These are phyloP conservation scores for Neotragus pygmaeus DNA, from an alignment of 2,113 vertebrate genomes.

Conservation along the genomic window DNA sequence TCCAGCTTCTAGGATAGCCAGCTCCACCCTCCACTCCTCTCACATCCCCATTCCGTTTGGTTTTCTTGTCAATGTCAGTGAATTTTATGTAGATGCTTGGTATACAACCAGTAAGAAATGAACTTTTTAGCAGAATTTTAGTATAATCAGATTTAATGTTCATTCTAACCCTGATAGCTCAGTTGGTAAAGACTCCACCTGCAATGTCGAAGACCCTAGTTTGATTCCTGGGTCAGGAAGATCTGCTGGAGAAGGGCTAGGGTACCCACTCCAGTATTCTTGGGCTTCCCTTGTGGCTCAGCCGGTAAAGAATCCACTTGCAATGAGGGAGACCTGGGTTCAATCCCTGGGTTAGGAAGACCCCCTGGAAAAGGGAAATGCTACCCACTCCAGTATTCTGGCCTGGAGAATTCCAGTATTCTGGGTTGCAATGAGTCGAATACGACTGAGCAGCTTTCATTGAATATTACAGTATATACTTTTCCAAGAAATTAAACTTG, in stretches of 20 bases:
- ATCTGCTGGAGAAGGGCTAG: background rate
- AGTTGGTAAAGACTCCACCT: background rate
- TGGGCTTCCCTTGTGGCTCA: background rate
- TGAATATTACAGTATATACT: background rate
- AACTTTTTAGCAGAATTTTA: background rate
- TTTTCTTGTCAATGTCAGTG: background rate
- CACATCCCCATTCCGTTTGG: background rate
- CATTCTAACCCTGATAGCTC: background rate
- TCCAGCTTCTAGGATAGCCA: background rate
- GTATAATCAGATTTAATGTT: background rate
- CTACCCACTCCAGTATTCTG: background rate
- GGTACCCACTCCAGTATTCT: background rate
- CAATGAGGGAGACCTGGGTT: background rate
- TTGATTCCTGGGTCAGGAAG: background rate
- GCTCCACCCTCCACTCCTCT: background rate
- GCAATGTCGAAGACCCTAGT: background rate
- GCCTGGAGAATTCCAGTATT: background rate
- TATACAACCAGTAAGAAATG: background rate
- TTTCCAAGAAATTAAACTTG: background rate
- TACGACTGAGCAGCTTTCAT: accelerated
- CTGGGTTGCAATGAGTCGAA: background rate
- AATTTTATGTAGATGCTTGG: background rate
- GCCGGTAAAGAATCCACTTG: background rate
- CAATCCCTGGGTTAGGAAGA: background rate
- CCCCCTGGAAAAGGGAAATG: background rate